Evolutionary conservation across 2,797 vertebrate genomes (phyloP), one percentile per base, ranked within the genome.

Genomic region (Petrocephalus schoutedeni): DNA sequence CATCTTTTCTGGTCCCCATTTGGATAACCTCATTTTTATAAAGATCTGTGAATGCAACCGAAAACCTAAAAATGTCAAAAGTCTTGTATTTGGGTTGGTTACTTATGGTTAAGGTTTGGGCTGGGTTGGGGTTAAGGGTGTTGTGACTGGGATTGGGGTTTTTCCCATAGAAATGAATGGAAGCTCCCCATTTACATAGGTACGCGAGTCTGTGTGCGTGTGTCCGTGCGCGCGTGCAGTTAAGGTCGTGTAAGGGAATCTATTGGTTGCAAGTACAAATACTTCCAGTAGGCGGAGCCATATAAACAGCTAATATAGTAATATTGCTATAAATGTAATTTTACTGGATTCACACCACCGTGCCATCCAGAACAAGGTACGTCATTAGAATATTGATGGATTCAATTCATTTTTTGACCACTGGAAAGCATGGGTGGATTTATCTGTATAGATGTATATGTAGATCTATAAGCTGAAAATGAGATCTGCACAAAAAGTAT

Each of bases 281-380:
- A 14, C 36, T 61, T 59, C 28, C 85, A 61, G 28, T 86, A 86
- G 85, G 54, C 7, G 85, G 57, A 56, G 85, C 85, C 85, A 59
- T 41, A 59, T 32, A 36, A 49, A 77, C 23, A 57, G 84, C 12
- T 80, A n/a, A 80, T 56, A 53, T 12, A 83, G 80, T n/a, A 83
- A 16, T 21, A 84, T 23, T 84, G 21, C 21, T 56, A 14, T 84
- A 56, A 53, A 56, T 23, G 2, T 16, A 56, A 56, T 53, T 51
- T 51, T 5, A 84, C 49, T 84, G 9, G n/a, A 54, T 51, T 56
- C 3, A 21, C 82, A 53, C 54, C n/a, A 7, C n/a, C 10, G 9
- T 23, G 9, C 1, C 21, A 12, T 45, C 36, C 16, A 84, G 49
- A 54, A 23, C 32, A n/a, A 7, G 36, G 41, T n/a, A 41, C 8